A percentile compares a stretch with the other conserved stretches of the same genome.
These are phyloP conservation scores for Gadopsis marmoratus DNA, from an alignment of 2,797 vertebrate genomes.

Conservation along the genomic window DNA sequence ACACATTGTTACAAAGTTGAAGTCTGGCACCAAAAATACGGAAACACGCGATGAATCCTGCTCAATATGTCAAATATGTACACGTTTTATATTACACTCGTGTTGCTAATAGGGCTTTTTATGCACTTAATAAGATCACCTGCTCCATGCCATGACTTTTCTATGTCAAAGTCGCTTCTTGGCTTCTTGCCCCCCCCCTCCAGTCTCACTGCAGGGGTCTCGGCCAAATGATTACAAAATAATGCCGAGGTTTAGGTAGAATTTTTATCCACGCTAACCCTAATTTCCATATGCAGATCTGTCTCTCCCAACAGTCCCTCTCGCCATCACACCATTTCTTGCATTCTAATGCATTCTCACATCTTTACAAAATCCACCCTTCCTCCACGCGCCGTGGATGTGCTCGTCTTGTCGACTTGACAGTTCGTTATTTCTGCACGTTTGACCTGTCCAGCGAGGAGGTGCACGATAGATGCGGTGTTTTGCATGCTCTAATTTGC, in stretches of 20 bases:
- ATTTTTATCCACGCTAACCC: conserved; percentile 91
- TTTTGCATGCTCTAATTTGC: conserved; percentile 65
- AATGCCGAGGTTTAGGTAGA: conserved; percentile 89
- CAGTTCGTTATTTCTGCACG: conserved; percentile 60
- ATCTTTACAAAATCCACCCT: conserved; percentile 75
- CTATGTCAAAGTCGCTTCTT: conserved; percentile 4
- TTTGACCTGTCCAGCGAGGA: conserved; percentile 50
- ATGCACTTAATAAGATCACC: neutral
- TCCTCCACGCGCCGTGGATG: conserved; percentile 68
- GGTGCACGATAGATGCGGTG: conserved; percentile 33
- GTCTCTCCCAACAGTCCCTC: conserved; percentile 91
- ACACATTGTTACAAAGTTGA: neutral
- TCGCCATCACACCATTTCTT: conserved; percentile 89
- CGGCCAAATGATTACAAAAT: conserved; percentile 84
- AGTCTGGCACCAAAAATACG: neutral
- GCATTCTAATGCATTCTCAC: conserved; percentile 86
- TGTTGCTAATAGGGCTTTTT: neutral
- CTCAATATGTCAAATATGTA: no score
- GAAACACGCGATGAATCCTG: neutral
- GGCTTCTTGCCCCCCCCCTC: neutral
- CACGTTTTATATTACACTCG: neutral
- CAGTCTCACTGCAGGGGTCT: conserved; percentile 50
- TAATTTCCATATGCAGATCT: conserved; percentile 99
- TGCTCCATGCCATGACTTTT: conserved; percentile 11
- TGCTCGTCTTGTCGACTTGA: conserved; percentile 64